Evolutionary conservation across 2,888 invertebrate species (phyloP).

Genomic region (Cartodere bifasciata): DNA sequence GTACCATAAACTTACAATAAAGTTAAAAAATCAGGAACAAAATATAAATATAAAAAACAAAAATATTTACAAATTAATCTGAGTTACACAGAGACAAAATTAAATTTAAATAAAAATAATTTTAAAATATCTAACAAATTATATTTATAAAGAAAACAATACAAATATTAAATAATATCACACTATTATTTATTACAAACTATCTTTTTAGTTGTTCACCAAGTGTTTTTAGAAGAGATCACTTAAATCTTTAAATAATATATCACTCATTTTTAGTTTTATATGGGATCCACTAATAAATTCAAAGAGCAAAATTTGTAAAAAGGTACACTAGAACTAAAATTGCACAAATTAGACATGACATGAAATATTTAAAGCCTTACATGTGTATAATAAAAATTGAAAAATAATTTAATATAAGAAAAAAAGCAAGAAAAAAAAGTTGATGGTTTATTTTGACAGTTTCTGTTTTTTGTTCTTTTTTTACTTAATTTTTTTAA

Average conservation of each 20-base stretch:
- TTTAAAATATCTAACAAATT: conserved; percentile 30
- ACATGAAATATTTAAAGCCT: too few relatives aligned
- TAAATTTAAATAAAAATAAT: conserved; percentile 29
- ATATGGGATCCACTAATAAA: conserved; percentile 6
- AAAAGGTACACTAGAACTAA: conserved; percentile 15
- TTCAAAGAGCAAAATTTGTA: conserved; percentile 9
- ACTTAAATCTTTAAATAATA: conserved; percentile 14
- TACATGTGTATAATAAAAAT: too few relatives aligned
- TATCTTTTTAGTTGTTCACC: conserved; percentile 30
- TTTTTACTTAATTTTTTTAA: too few relatives aligned
- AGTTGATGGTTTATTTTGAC: too few relatives aligned
- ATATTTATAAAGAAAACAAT: conserved; percentile 30
- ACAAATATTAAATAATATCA: conserved; percentile 38
- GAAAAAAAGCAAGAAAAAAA: too few relatives aligned
- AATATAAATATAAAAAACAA: conserved; percentile 28
- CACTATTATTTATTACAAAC: conserved; percentile 34
- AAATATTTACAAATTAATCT: conserved; percentile 28
- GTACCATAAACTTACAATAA: conserved; percentile 16
- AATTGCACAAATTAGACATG: conserved; percentile 19
- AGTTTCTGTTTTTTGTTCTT: too few relatives aligned
- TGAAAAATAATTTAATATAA: too few relatives aligned
- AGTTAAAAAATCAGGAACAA: conserved; percentile 33
- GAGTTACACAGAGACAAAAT: conserved; percentile 19
- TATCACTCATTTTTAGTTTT: conserved; percentile 8
- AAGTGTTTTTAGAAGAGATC: conserved; percentile 33